Percentiles rank a stretch among this genome's conserved stretches.
phyloP scores from a whole-genome alignment of 2,888 invertebrate genomes.

The Aquatica leii region DNA sequence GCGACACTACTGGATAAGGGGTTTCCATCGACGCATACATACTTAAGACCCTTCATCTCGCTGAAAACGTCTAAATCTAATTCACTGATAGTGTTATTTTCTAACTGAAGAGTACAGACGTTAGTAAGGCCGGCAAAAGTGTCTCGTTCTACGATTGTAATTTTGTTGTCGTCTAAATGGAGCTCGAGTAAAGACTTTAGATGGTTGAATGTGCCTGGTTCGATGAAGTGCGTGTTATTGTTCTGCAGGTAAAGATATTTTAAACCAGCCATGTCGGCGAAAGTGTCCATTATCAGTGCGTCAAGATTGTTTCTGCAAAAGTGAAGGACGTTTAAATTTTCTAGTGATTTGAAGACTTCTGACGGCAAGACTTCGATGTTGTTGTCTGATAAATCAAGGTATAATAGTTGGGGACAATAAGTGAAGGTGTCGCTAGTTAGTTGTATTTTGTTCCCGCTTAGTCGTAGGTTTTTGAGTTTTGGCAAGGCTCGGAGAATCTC shows the following conservation, averaged over 20 bases:
- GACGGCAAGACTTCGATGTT: background rate
- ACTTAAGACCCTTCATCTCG: background rate
- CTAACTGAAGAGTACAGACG: constrained; percentile 1
- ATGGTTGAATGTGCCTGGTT: background rate
- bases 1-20: background rate
- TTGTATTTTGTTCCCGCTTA: constrained; percentile 14
- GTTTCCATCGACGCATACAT: background rate
- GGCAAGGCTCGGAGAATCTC: background rate
- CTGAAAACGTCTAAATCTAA: background rate
- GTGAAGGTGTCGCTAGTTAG: constrained; percentile 5
- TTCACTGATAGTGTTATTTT: constrained; percentile 13
- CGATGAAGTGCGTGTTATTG: background rate
- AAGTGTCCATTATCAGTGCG: background rate
- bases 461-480: background rate
- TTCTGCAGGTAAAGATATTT: constrained; percentile 12
- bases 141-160: background rate
- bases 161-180: constrained; percentile 10
- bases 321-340: constrained; percentile 4
- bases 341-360: constrained; percentile 3
- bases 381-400: constrained; percentile 17
- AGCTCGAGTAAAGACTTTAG: constrained; percentile 5
- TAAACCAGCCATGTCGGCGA: background rate
- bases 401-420: background rate
- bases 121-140: background rate
- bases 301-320: constrained; percentile 5